Evolutionary conservation across 2,797 vertebrate species (phyloP), one percentile per base, ranked within the genome.

Genomic region (Parotocinclus haroldoi): DNA sequence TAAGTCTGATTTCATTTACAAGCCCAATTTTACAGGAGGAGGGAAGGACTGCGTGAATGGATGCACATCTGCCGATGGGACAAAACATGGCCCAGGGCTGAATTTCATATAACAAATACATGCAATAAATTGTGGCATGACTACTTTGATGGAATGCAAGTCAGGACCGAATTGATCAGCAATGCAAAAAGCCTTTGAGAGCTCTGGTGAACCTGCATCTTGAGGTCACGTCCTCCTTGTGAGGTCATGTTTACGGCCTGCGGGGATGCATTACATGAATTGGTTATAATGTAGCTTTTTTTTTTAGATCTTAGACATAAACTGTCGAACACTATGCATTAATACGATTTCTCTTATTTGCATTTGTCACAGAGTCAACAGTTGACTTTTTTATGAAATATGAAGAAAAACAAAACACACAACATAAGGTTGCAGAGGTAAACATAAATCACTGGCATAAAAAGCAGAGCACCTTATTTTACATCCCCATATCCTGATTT

Each of bases 1-100:
- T 82, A 84, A 82, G 74, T 82, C 78, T 81, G 72, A 84, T 81
- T 78, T 78, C 73, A 78, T 78, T 78, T 75, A 75, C 76, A 78
- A 81, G 77, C 77, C 78, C 71, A 78, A 78, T 79, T 81, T 79
- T 81, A 77, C 74, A 63, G 62, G 64, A 14, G 66, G 69, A 60
- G 61, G 66, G 60, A 63, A 70, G 62, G 66, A 45, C 48, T 55
- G 66, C 61, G 39, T 51, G 48, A 74, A 64, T 58, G 54, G 38
- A 58, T 62, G 68, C 52, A 53, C n/a, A 54, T 60, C 64, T 44
- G 56, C 64, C 42, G 38, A 59, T 38, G 75, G 71, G 68, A 76
- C 75, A 82, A 79, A 80, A 74, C 74, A 67, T 62, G 71, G 68
- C 76, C 72, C 66, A 58, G 62, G 76, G 74, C 70, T 69, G 48